These are phyloP conservation scores for Spinus olivaceus DNA, from an alignment of 2,797 vertebrate genomes.

Conservation along the genomic window DNA sequence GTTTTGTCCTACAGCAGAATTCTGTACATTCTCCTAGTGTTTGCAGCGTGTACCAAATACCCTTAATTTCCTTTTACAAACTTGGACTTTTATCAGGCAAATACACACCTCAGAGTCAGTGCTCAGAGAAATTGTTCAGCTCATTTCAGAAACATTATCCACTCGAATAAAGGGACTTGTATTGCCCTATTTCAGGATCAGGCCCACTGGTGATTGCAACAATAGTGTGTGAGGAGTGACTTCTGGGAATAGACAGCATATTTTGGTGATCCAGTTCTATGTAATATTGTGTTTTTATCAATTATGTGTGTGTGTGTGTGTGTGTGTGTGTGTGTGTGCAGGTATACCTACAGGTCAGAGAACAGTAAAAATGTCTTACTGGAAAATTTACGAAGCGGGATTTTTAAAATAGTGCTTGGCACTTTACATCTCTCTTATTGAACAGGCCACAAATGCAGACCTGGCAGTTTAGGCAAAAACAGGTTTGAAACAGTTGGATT, in stretches of 20 bases:
- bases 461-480: not conserved
- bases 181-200: not conserved
- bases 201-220: not conserved
- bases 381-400: not conserved
- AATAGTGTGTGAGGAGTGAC: not conserved
- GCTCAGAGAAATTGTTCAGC: not conserved
- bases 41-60: not conserved
- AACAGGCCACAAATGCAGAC: not conserved
- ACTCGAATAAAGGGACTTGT: fast-evolving
- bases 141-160: not conserved
- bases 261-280: not conserved
- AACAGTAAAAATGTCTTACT: not conserved
- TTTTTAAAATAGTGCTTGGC: not conserved
- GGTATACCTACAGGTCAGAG: not conserved
- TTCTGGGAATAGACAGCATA: not conserved
- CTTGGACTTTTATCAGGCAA: not conserved
- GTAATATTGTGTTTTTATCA: not conserved
- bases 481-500: not conserved
- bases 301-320: not conserved
- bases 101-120: fast-evolving
- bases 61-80: not conserved
- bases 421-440: not conserved
- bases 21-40: not conserved
- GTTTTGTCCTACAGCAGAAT: not conserved
- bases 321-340: not conserved